Base-by-base conservation (phyloP, 2,888 invertebrate species). In the Pantelozetes paolii region DNA sequence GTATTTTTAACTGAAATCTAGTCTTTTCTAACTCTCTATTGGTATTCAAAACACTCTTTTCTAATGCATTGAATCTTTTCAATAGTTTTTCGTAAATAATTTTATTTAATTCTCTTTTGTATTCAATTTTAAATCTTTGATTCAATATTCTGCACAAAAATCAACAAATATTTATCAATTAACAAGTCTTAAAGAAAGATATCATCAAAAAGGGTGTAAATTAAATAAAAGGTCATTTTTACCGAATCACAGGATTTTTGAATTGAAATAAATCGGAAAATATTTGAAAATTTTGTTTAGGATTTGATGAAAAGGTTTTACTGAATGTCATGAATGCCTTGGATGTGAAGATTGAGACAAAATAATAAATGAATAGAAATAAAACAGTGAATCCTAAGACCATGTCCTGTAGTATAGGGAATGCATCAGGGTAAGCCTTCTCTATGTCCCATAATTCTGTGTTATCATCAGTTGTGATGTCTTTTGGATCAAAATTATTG, bases 221-320 rank as follows among this genome's bases (percentile, higher is more conserved):
- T 9, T n/a, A 50, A 50, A 20, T 11, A 50, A 9, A 50, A 45
- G 15, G 11, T 45, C 11, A 36, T 45, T 15, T 45, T 54, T 54
- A 54, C 54, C 40, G n/a, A 40, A 64, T 64, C 36, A 64, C 64
- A 18, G 64, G 64, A 64, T 64, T 40, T 36, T 40, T 36, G 11
- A 64, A 30, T 36, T 23, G 6, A 40, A 64, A 11, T 20, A 32
- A 23, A 64, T 64, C 64, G 20, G 9, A 36, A 40, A 64, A 18
- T 64, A 64, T 64, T 23, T 23, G 20, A 18, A 64, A 5, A 11
- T 64, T 64, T 40, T 64, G 64, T 1, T 64, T 18, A 1, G 20
- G 18, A 18, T 64, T 40, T 15, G 15, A 57, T 5, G 11, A 18
- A 57, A 28, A 30, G 11, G 57, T 57, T 57, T 57, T 57, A 18